These are phyloP conservation scores for Heliconius eleuchia DNA, from an alignment of 1,140 invertebrate genomes.

Conservation along the genomic window DNA sequence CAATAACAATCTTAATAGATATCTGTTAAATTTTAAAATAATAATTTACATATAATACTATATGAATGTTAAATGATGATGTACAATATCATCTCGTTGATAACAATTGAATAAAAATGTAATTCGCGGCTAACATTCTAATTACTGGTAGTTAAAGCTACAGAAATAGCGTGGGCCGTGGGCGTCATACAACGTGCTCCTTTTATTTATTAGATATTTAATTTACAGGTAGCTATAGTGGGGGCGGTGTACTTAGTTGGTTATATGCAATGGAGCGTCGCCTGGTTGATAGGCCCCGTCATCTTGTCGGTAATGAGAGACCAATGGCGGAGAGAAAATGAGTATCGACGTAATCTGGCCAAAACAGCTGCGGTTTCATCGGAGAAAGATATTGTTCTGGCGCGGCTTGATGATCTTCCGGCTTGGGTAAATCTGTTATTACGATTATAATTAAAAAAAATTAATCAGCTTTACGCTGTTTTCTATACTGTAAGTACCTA, in stretches of 20 bases:
- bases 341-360: slow-evolving; percentile 88
- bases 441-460: no score
- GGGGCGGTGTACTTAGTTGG: slow-evolving; percentile 91
- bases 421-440: slow-evolving; percentile 87
- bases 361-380: slow-evolving; percentile 89
- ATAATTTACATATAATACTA: no score
- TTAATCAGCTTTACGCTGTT: no score
- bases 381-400: slow-evolving; percentile 93
- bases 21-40: no score
- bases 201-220: background rate
- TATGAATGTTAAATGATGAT: no score
- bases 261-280: slow-evolving; percentile 92
- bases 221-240: slow-evolving; percentile 72
- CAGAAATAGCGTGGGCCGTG: background rate
- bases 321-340: slow-evolving; percentile 88
- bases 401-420: slow-evolving; percentile 92
- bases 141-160: background rate
- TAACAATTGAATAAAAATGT: no score
- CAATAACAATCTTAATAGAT: no score
- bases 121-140: no score
- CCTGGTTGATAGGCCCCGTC: slow-evolving; percentile 93
- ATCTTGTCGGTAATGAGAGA: slow-evolving; percentile 90
- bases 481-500: no score
- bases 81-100: no score
- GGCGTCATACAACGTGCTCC: background rate